A percentile compares a stretch with the other conserved stretches of the same genome.
Conservation (phyloP, 2,113 vertebrate genomes). For the Mionectes macconnelli region DNA sequence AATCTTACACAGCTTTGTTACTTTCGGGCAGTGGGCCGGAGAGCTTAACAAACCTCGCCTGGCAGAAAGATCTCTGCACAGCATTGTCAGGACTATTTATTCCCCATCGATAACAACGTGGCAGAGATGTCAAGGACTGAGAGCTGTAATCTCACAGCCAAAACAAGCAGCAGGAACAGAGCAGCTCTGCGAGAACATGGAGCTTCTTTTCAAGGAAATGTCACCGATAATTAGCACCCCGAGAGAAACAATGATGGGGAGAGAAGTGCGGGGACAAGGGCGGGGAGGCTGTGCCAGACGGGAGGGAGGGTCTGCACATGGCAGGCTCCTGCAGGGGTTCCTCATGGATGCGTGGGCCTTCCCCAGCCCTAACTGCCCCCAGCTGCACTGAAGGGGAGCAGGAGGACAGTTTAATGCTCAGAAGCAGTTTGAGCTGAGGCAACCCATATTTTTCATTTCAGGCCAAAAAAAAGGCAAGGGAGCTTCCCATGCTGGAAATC, state of each 20-base stretch:
- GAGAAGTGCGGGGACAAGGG: neutral
- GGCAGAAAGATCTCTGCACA: neutral
- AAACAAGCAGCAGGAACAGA: conserved; percentile 7
- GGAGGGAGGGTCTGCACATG: neutral
- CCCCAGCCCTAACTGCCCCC: neutral
- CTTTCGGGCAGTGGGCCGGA: neutral
- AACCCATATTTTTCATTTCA: neutral
- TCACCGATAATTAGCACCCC: neutral
- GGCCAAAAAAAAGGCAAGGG: neutral
- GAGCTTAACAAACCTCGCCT: neutral
- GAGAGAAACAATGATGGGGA: fast-evolving
- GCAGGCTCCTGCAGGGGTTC: neutral
- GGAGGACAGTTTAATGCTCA: neutral
- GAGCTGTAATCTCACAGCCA: neutral
- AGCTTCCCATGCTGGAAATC: neutral
- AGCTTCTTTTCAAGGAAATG: neutral
- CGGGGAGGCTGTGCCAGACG: neutral
- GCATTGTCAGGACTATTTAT: neutral
- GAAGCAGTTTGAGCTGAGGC: neutral
- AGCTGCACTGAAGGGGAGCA: neutral
- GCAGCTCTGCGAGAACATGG: neutral
- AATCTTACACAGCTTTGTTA: neutral
- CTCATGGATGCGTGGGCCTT: neutral
- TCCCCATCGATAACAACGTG: neutral
- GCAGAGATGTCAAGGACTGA: neutral